Base-by-base conservation (phyloP, 2,797 vertebrate genomes). In the Poecilia velifera region DNA sequence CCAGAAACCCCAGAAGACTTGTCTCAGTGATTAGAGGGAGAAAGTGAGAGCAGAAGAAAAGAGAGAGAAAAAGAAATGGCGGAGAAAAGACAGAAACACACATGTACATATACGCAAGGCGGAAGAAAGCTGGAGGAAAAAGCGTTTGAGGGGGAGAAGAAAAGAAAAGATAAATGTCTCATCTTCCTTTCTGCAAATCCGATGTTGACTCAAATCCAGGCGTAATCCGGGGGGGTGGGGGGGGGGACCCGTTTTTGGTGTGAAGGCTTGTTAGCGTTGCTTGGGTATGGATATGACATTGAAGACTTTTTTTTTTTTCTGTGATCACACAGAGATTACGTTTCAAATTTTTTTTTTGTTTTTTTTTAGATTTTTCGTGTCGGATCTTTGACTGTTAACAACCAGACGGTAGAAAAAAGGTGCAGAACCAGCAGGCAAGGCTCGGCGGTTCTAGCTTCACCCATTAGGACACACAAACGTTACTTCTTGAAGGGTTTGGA, bases 141-240 rank as follows among this genome's bases (percentile, higher is more conserved):
- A 83, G 90, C 84, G 74, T 84, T 25, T 82, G 59, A 59, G 43
- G 25, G 53, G 55, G 71, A 36, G 53, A 4, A 53, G 53, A 74
- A 80, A 71, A 84, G 77, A 85, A 88, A 86, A 92, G 85, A 92
- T 91, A 92, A 94, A 91, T 72, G 89, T 93, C 89, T 94, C 90
- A 92, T 93, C 89, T 90, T 93, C 88, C 91, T 82, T 86, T 90
- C 88, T 77, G 87, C 90, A 95, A 95, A 95, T 94, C 94, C 90
- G 70, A 90, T 90, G 83, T 92, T 81, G 89, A 92, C 90, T 94
- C 87, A 94, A 95, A 96, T 96, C 94, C 95, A 73, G 59, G 87
- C 83, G 73, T 96, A 96, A 96, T 96, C 93, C 93, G 85, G 13
- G 13, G 6, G 68, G 68, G 9, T 78, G 9, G 77, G 87, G 78